Evolutionary conservation across 1,140 invertebrate genomes (phyloP).

Genomic region (Cherax destructor): DNA sequence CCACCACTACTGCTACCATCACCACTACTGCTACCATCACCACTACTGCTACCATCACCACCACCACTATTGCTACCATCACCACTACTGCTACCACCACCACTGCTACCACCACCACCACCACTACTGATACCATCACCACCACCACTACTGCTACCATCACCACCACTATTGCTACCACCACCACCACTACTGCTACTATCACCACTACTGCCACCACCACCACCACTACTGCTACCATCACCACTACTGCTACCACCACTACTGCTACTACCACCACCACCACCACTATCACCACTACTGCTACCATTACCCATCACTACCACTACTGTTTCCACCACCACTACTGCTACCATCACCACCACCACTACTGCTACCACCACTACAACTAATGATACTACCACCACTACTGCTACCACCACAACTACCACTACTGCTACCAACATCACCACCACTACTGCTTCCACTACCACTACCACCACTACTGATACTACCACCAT

Average conservation of each 20-base stretch:
- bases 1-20: not conserved
- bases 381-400: too few relatives aligned
- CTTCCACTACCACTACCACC: too few relatives aligned
- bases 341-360: not conserved
- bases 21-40: not conserved
- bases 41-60: not conserved
- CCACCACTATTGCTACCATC: not conserved
- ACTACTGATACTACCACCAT: too few relatives aligned
- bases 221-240: not conserved
- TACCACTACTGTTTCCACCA: not conserved
- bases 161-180: not conserved
- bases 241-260: not conserved
- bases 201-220: not conserved
- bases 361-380: not conserved
- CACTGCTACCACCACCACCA: not conserved
- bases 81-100: not conserved
- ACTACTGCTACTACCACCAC: not conserved
- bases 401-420: too few relatives aligned
- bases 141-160: too few relatives aligned
- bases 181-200: not conserved
- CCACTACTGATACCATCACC: too few relatives aligned
- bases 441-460: too few relatives aligned
- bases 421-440: too few relatives aligned
- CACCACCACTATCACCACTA: not conserved
- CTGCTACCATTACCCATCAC: not conserved